Evolutionary conservation across 2,113 vertebrate genomes (phyloP).

Genomic region (Gnathonemus echidnorhynchus): DNA sequence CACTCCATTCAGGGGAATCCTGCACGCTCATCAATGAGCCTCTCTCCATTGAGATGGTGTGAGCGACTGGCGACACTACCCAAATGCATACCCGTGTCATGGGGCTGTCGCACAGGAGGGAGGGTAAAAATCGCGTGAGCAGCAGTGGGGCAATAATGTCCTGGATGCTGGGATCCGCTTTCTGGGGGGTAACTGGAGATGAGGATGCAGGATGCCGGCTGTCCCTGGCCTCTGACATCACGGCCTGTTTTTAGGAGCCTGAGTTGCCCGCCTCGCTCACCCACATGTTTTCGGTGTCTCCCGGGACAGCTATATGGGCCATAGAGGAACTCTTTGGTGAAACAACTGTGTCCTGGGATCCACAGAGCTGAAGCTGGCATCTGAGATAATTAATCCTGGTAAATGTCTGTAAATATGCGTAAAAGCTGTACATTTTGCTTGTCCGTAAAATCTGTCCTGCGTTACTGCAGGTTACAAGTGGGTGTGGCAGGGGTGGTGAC

Average conservation of each 20-base stretch:
- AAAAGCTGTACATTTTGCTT: background rate
- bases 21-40: background rate
- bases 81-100: background rate
- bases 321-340: background rate
- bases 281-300: background rate
- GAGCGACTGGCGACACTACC: background rate
- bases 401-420: background rate
- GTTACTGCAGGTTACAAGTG: background rate
- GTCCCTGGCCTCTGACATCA: background rate
- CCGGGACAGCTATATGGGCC: background rate
- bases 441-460: background rate
- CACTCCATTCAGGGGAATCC: background rate
- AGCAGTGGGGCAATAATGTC: background rate
- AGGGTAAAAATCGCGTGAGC: background rate
- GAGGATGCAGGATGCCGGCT: background rate
- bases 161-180: background rate
- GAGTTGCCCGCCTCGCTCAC: background rate
- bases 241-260: background rate
- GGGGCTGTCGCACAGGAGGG: background rate
- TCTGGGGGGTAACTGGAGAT: conserved; percentile 7
- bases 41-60: background rate
- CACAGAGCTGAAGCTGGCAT: background rate
- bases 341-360: background rate
- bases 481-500: background rate
- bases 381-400: background rate